Base-by-base conservation (phyloP, 2,888 invertebrate species). In the Eristalis intricaria region DNA sequence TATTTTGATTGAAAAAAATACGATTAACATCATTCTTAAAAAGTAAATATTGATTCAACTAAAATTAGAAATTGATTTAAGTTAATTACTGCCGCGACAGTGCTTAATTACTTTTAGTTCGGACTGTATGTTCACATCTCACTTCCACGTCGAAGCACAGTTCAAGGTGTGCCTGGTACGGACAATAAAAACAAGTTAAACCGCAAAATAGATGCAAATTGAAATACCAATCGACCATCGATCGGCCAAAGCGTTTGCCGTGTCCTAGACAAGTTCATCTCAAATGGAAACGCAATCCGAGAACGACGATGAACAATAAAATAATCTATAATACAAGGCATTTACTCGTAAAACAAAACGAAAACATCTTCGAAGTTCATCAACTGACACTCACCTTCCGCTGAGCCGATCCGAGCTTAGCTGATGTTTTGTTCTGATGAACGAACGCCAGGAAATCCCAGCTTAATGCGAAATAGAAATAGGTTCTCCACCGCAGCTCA, bases 141-240 rank as follows among this genome's bases (percentile, higher is more conserved):
- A 22, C 8, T 50, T 19, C 19, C 19, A n/a, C 8, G 19, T 2
- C 50, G 50, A 19, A 50, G 8, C 50, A 7, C 50, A 50, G 19
- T 50, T 50, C 50, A 50, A 50, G 50, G 50, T 50, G 50, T 50
- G 50, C 50, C 50, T 50, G 50, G 50, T 50, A 50, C 50, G 50
- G 50, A 19, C 50, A 19, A 50, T 8, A 50, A 43, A 15, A 43
- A n/a, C 15, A 13, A 43, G 43, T n/a, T n/a, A n/a, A 4, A 15
- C 43, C 43, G 4, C 43, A 43, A 50, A 50, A 22, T 8, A 50
- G 50, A 50, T 50, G 50, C 50, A 50, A 50, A 50, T 50, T 50
- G 19, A 50, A 50, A 19, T 19, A 8, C 50, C 2, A 10, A 50
- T 19, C 50, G 50, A 50, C 19, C 50, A 50, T 50, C 13, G 38